A percentile compares a stretch with the other conserved stretches of the same genome.
Evolutionary conservation across 2,113 vertebrate genomes (phyloP).

Genomic region (Ivindomyrus marchei): DNA sequence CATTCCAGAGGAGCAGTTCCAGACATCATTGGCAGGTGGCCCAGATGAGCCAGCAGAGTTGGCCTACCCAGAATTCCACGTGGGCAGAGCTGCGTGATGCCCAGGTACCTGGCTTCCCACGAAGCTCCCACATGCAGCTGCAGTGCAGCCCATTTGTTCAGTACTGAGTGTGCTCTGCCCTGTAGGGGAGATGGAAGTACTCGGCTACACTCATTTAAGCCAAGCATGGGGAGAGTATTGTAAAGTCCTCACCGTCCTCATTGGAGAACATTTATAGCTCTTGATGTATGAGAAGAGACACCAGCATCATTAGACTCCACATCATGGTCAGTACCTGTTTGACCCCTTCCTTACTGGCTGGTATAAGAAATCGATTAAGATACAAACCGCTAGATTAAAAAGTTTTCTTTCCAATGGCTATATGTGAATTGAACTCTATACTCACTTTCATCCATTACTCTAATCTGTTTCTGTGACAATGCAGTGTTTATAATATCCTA

Average conservation of each 20-base stretch:
- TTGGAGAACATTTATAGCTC: not conserved
- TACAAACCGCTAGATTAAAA: not conserved
- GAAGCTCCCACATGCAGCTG: not conserved
- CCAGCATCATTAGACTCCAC: not conserved
- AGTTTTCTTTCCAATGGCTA: not conserved
- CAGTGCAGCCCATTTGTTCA: not conserved
- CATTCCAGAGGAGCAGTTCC: constrained; percentile 86
- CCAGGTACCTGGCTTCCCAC: constrained; percentile 53
- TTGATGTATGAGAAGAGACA: not conserved
- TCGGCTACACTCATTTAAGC: not conserved
- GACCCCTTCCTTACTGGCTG: not conserved
- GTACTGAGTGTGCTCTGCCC: not conserved
- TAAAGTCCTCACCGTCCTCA: not conserved
- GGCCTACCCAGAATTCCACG: constrained; percentile 72
- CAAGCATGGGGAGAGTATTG: not conserved
- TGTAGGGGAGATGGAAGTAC: not conserved
- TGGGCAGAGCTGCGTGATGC: constrained; percentile 65
- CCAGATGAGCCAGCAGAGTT: constrained; percentile 79
- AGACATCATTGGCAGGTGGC: constrained; percentile 83
- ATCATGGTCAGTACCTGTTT: not conserved
- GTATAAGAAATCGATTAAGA: not conserved
- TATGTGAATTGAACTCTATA: not conserved
- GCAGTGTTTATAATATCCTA: not conserved
- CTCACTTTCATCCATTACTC: not conserved
- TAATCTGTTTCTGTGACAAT: not conserved